These are phyloP conservation scores for Pachyseris speciosa DNA, from an alignment of 64 coral and sea anemone species.

Conservation along the genomic window DNA sequence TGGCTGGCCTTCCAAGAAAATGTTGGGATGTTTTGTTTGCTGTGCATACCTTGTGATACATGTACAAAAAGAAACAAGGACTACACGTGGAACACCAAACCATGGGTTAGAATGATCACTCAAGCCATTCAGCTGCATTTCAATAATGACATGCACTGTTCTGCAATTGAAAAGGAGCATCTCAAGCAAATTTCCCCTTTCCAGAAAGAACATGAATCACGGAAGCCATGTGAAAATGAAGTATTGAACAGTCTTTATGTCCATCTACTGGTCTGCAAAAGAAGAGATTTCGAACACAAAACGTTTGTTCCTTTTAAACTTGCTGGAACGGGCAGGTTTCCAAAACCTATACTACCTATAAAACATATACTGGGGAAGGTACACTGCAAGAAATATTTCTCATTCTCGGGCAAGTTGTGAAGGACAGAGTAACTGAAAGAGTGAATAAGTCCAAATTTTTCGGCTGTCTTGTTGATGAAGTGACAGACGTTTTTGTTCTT, in stretches of 20 bases:
- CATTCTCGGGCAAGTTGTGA: not conserved
- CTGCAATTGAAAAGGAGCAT: constrained; percentile 52
- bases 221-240: constrained; percentile 23
- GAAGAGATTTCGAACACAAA: constrained; percentile 48
- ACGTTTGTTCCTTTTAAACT: constrained; percentile 16
- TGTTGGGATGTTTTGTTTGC: constrained; percentile 47
- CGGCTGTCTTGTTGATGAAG: constrained; percentile 15
- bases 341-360: constrained; percentile 6
- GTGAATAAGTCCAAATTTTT: not conserved
- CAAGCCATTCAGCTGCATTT: constrained; percentile 40
- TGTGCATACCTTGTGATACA: constrained; percentile 25
- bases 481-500: not conserved
- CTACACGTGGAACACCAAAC: constrained; percentile 34
- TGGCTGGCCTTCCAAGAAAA: constrained; percentile 39
- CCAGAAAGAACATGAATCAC: constrained; percentile 35
- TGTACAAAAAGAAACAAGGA: constrained; percentile 21
- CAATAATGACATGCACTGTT: constrained; percentile 24
- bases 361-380: constrained; percentile 8
- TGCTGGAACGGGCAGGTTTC: constrained; percentile 45
- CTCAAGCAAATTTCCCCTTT: constrained; percentile 35
- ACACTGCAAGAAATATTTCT: not conserved
- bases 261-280: constrained; percentile 49
- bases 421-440: not conserved
- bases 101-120: constrained; percentile 31
- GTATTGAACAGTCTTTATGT: constrained; percentile 24